Conservation (phyloP, 2,888 invertebrate species). For the Ypsolopha sequella region DNA sequence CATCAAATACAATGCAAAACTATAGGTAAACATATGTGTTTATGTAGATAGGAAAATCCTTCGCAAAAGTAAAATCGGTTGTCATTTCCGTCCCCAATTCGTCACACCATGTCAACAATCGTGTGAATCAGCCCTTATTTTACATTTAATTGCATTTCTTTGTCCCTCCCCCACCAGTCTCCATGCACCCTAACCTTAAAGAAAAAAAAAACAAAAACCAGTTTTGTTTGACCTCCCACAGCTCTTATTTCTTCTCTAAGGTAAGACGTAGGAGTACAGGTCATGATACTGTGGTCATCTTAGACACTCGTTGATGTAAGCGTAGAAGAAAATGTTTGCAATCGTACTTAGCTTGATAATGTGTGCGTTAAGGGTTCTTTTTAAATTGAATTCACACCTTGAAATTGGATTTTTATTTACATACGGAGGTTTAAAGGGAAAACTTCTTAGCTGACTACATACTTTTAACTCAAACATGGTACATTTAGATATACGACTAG, state of each 20-base stretch:
- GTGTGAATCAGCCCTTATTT: slow-evolving; percentile 65
- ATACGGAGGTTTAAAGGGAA: background rate
- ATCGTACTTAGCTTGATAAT: slow-evolving; percentile 46
- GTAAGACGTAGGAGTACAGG: slow-evolving; percentile 10
- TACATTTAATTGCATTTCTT: slow-evolving; percentile 72
- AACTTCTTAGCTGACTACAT: too few relatives aligned
- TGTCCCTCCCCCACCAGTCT: slow-evolving; percentile 62
- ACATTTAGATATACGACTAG: too few relatives aligned
- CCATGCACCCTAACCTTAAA: slow-evolving; percentile 54
- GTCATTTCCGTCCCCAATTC: slow-evolving; percentile 31
- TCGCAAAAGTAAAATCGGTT: background rate
- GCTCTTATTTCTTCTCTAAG: background rate
- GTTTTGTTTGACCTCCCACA: background rate
- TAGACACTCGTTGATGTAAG: slow-evolving; percentile 52
- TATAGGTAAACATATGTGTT: too few relatives aligned
- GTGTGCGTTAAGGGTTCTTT: slow-evolving; percentile 24
- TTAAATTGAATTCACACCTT: slow-evolving; percentile 14
- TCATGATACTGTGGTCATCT: slow-evolving; percentile 26
- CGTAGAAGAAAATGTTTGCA: slow-evolving; percentile 54
- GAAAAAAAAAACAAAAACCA: slow-evolving; percentile 1
- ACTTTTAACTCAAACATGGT: too few relatives aligned
- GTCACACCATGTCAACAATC: slow-evolving; percentile 61
- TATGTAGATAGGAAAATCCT: background rate
- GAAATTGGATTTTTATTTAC: background rate
- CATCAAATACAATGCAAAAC: too few relatives aligned